phyloP scores from a whole-genome alignment of 2,888 invertebrate genomes.

The Bruchidius siliquastri region DNA sequence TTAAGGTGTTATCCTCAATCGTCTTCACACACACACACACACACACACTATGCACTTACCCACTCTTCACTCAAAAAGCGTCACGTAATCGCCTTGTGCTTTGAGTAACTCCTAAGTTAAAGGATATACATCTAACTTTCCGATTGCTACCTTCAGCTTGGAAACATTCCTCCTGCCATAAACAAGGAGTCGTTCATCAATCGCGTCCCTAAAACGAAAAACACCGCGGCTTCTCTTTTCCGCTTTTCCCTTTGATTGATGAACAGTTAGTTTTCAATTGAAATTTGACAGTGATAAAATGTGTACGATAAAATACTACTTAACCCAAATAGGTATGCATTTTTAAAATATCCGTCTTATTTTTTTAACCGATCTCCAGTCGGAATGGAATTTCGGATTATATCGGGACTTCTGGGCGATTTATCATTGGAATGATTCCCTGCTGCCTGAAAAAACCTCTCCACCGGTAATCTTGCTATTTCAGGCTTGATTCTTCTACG shows the following conservation, averaged over 20 bases:
- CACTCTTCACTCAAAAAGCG: neutral
- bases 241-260: constrained; percentile 20
- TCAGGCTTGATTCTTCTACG: constrained; percentile 22
- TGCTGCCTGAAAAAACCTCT: constrained; percentile 17
- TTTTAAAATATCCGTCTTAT: constrained; percentile 25
- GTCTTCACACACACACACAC: no score
- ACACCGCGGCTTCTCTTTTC: constrained; percentile 3
- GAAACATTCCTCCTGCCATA: neutral
- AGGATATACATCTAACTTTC: neutral
- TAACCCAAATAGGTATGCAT: constrained; percentile 28
- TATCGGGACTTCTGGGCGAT: constrained; percentile 33
- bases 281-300: constrained; percentile 36
- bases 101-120: neutral
- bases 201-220: neutral
- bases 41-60: no score
- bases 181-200: neutral
- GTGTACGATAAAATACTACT: constrained; percentile 37
- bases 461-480: no score
- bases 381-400: constrained; percentile 32
- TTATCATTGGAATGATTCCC: constrained; percentile 25
- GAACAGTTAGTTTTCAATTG: constrained; percentile 24
- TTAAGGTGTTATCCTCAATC: no score
- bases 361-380: constrained; percentile 27
- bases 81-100: neutral
- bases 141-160: neutral